These are phyloP conservation scores for Samia ricini DNA, from an alignment of 1,140 invertebrate genomes.

Conservation along the genomic window DNA sequence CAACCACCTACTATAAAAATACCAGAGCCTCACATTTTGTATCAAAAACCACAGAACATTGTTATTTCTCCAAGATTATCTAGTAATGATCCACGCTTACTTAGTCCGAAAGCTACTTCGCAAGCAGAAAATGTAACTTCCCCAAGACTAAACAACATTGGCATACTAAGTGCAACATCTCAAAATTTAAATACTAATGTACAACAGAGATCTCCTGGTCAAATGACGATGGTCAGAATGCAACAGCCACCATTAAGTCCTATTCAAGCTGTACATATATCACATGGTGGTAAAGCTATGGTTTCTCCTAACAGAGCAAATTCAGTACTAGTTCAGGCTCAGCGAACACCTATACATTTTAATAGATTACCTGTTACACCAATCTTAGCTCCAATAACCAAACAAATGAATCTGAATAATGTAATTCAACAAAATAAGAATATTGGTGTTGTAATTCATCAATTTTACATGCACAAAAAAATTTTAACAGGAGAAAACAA, in stretches of 20 bases:
- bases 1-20: constrained; percentile 80
- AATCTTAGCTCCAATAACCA: constrained; percentile 76
- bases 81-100: constrained; percentile 53
- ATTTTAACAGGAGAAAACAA: constrained; percentile 44
- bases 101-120: constrained; percentile 62
- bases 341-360: constrained; percentile 63
- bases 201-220: constrained; percentile 67
- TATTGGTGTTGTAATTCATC: constrained; percentile 35
- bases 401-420: constrained; percentile 75
- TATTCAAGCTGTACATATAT: constrained; percentile 65
- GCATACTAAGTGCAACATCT: constrained; percentile 60
- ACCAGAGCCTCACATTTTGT: constrained; percentile 78
- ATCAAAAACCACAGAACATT: constrained; percentile 74
- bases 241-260: constrained; percentile 74
- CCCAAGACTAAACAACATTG: constrained; percentile 63
- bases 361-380: constrained; percentile 77
- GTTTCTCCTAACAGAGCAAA: constrained; percentile 71
- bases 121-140: constrained; percentile 58
- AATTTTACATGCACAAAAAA: constrained; percentile 55
- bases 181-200: constrained; percentile 50
- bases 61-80: constrained; percentile 74
- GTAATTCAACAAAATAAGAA: constrained; percentile 72
- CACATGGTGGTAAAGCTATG: constrained; percentile 59
- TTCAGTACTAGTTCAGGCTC: constrained; percentile 68
- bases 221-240: constrained; percentile 74